These are phyloP conservation scores for Latrodectus elegans DNA, from an alignment of 2,888 invertebrate species.

Conservation along the genomic window DNA sequence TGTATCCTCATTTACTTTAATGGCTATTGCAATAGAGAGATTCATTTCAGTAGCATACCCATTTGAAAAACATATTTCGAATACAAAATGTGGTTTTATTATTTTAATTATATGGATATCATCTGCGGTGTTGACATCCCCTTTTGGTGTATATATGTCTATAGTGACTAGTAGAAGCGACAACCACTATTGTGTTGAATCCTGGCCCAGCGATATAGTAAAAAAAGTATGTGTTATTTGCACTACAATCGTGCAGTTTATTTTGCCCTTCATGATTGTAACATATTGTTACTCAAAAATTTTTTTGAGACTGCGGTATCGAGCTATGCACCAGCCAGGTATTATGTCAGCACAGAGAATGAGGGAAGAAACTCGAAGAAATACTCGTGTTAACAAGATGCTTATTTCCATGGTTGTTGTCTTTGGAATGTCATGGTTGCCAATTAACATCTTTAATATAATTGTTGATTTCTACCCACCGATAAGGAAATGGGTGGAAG, in stretches of 20 bases:
- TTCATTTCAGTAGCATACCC: slow-evolving; percentile 98
- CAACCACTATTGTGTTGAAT: slow-evolving; percentile 86
- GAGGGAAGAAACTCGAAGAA: slow-evolving; percentile 91
- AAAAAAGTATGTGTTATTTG: slow-evolving; percentile 87
- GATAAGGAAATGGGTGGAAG: slow-evolving; percentile 83
- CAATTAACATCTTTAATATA: slow-evolving; percentile 91
- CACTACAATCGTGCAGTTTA: slow-evolving; percentile 92
- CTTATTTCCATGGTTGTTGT: slow-evolving; percentile 96
- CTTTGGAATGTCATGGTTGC: slow-evolving; percentile 96
- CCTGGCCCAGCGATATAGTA: slow-evolving; percentile 90
- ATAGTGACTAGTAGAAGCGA: slow-evolving; percentile 75
- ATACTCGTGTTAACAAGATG: slow-evolving; percentile 95
- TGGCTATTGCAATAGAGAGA: slow-evolving; percentile 97
- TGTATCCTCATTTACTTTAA: slow-evolving; percentile 96
- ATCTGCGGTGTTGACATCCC: slow-evolving; percentile 89
- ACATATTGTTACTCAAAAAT: slow-evolving; percentile 95
- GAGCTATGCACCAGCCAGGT: slow-evolving; percentile 89
- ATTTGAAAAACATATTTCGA: slow-evolving; percentile 92
- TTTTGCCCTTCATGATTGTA: slow-evolving; percentile 94
- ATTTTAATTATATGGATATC: slow-evolving; percentile 94
- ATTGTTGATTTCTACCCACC: slow-evolving; percentile 84
- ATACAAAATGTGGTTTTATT: slow-evolving; percentile 87
- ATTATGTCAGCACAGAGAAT: slow-evolving; percentile 86
- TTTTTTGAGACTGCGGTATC: slow-evolving; percentile 83
- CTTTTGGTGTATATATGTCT: slow-evolving; percentile 90